Evolutionary conservation across 2,888 invertebrate genomes (phyloP).

Genomic region (Conchocele bisecta): DNA sequence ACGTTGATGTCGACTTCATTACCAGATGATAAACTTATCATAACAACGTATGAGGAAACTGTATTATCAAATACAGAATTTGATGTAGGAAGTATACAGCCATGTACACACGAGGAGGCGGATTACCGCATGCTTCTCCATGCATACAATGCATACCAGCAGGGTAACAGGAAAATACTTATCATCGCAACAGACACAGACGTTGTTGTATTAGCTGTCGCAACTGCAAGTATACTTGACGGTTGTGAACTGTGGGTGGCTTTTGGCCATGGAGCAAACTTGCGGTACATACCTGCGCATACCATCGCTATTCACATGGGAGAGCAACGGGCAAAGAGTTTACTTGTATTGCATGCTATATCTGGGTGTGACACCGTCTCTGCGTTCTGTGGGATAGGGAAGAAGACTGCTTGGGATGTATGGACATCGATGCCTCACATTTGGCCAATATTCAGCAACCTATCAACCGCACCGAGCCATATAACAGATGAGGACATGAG

Average conservation of each 20-base stretch:
- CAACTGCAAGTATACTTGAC: neutral
- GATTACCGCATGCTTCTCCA: slow-evolving; percentile 41
- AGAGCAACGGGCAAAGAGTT: slow-evolving; percentile 23
- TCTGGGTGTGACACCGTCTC: slow-evolving; percentile 57
- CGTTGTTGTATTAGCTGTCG: slow-evolving; percentile 46
- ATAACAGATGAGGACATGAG: slow-evolving; percentile 31
- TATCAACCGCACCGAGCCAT: neutral
- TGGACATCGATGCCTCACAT: slow-evolving; percentile 45
- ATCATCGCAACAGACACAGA: slow-evolving; percentile 47
- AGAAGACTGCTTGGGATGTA: slow-evolving; percentile 54
- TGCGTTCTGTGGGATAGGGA: slow-evolving; percentile 50
- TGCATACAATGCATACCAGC: slow-evolving; percentile 6
- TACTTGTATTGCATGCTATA: slow-evolving; percentile 50
- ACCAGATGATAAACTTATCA: neutral
- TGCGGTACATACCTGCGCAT: slow-evolving; percentile 50
- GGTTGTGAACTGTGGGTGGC: slow-evolving; percentile 39
- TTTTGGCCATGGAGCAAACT: slow-evolving; percentile 41
- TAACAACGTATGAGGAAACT: neutral
- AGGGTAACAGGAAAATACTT: slow-evolving; percentile 18
- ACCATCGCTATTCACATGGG: slow-evolving; percentile 32
- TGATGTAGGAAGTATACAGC: slow-evolving; percentile 12
- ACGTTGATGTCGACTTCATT: neutral
- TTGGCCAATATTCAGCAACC: slow-evolving; percentile 19
- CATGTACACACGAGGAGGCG: slow-evolving; percentile 51
- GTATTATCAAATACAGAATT: neutral